Conservation (phyloP, 2,888 invertebrate genomes). For the Temnothorax unifasciatus region DNA sequence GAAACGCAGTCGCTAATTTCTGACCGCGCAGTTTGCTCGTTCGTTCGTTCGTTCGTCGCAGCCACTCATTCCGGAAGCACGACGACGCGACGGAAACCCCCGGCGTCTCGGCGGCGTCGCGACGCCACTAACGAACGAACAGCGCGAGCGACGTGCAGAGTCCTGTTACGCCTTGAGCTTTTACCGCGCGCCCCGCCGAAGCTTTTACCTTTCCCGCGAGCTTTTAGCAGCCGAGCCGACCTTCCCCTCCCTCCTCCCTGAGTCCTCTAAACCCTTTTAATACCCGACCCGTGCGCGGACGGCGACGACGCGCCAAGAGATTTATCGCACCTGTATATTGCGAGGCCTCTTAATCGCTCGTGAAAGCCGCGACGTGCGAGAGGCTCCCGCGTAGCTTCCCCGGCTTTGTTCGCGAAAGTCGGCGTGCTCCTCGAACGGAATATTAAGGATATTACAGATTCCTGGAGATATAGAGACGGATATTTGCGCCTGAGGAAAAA, state of each 20-base stretch:
- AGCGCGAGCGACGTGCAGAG: conserved; percentile 11
- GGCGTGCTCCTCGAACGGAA: not conserved
- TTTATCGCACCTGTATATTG: conserved; percentile 49
- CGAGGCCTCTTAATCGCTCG: conserved; percentile 39
- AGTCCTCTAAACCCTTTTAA: conserved; percentile 38
- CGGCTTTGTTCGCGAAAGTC: conserved; percentile 17
- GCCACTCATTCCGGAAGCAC: conserved; percentile 76
- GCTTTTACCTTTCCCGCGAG: conserved; percentile 40
- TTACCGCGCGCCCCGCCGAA: conserved; percentile 40
- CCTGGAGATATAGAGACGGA: not conserved
- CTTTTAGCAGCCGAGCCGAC: conserved; percentile 57
- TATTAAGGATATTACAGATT: conserved; percentile 22
- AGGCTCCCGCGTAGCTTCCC: conserved; percentile 5
- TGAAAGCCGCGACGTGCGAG: conserved; percentile 39
- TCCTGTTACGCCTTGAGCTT: conserved; percentile 35
- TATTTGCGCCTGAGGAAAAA: not conserved
- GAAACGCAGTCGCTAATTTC: not conserved
- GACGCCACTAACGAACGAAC: conserved; percentile 78
- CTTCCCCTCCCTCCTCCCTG: not conserved
- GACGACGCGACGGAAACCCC: conserved; percentile 81
- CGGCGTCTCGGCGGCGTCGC: conserved; percentile 79
- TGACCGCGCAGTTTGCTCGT: not conserved
- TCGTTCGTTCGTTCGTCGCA: not conserved
- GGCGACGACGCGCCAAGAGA: conserved; percentile 28
- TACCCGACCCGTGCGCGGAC: conserved; percentile 5